A percentile compares a stretch with the other conserved stretches of the same genome.
These are phyloP conservation scores for Istiophorus platypterus DNA, from an alignment of 2,113 vertebrate genomes.

Conservation along the genomic window DNA sequence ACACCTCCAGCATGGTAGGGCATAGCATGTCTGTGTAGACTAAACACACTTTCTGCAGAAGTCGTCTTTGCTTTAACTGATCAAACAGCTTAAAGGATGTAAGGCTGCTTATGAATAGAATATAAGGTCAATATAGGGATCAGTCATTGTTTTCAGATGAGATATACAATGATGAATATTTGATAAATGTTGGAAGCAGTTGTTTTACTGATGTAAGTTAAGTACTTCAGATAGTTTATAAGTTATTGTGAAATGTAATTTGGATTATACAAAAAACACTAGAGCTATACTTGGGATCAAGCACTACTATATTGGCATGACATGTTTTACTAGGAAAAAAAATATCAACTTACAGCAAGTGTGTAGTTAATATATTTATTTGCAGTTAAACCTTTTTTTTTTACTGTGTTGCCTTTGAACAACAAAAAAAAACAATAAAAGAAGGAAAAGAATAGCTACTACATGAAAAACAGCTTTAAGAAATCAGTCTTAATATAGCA, in stretches of 20 bases:
- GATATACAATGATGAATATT: neutral
- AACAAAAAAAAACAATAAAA: slow-evolving; percentile 27
- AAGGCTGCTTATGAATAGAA: slow-evolving; percentile 40
- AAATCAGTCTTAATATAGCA: slow-evolving; percentile 66
- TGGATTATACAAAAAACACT: slow-evolving; percentile 14
- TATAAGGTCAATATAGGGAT: slow-evolving; percentile 44
- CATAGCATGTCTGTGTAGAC: slow-evolving; percentile 62
- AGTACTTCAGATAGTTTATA: neutral
- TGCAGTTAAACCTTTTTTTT: slow-evolving; percentile 32
- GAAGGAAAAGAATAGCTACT: slow-evolving; percentile 33
- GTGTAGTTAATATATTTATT: slow-evolving; percentile 45
- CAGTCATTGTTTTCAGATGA: slow-evolving; percentile 8
- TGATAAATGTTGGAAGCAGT: slow-evolving; percentile 2
- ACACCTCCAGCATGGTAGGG: slow-evolving; percentile 63
- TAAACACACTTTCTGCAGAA: slow-evolving; percentile 61
- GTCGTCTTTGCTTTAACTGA: slow-evolving; percentile 68
- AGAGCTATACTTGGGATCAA: slow-evolving; percentile 31
- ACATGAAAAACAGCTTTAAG: slow-evolving; percentile 57
- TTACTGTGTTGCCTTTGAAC: slow-evolving; percentile 16
- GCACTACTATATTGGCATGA: slow-evolving; percentile 15
- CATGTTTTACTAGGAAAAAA: slow-evolving; percentile 37
- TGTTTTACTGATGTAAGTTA: neutral
- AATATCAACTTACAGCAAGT: slow-evolving; percentile 8
- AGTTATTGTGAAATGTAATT: neutral
- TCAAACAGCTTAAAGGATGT: slow-evolving; percentile 66